phyloP scores from a whole-genome alignment of 2,113 vertebrate species.

The Astur gentilis region DNA sequence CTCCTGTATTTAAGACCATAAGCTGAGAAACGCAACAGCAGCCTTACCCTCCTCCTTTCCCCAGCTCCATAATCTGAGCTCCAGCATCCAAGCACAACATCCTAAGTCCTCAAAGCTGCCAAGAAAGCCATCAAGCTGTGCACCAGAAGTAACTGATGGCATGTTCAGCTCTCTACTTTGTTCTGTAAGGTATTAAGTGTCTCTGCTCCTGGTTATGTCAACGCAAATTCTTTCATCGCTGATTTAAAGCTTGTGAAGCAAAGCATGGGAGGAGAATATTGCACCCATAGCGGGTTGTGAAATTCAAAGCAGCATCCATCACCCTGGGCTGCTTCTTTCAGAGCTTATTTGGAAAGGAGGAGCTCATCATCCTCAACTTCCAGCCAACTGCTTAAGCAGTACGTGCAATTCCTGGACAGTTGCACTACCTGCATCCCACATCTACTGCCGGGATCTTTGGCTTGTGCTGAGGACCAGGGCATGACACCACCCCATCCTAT shows the following conservation, averaged over 20 bases:
- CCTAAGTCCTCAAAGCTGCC: not conserved
- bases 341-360: not conserved
- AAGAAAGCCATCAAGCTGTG: not conserved
- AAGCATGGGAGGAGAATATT: not conserved
- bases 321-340: not conserved
- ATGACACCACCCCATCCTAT: accelerated
- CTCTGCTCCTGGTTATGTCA: not conserved
- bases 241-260: not conserved
- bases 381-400: not conserved
- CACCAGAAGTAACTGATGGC: not conserved
- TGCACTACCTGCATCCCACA: not conserved
- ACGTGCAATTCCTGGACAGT: not conserved
- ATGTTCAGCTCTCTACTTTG: accelerated
- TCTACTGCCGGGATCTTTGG: accelerated
- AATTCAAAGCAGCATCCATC: not conserved
- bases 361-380: not conserved
- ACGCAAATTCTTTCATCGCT: accelerated
- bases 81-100: not conserved
- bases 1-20: not conserved
- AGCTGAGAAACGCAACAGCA: too few relatives aligned
- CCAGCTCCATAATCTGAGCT: not conserved
- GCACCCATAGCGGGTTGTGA: not conserved
- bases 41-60: not conserved
- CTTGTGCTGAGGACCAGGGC: not conserved
- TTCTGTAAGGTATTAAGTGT: not conserved